Percentiles rank a stretch among this genome's conserved stretches.
These are phyloP conservation scores for Chrysochloris asiatica DNA, from an alignment of 2,113 vertebrate genomes.

Conservation along the genomic window DNA sequence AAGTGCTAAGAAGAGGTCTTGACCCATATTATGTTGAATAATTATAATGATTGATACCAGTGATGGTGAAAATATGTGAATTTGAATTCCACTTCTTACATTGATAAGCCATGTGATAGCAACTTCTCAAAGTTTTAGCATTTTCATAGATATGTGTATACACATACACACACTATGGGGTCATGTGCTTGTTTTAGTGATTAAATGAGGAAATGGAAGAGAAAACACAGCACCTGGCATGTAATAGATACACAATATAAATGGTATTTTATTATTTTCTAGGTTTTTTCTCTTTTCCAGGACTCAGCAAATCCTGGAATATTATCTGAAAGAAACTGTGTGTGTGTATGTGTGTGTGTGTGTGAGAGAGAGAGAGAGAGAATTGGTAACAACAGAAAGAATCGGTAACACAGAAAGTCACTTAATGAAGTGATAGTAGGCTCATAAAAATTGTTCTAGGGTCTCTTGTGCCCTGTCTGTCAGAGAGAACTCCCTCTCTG, in stretches of 20 bases:
- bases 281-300: background rate
- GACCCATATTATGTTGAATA: background rate
- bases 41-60: background rate
- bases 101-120: background rate
- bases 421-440: constrained; percentile 38
- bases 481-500: constrained; percentile 38
- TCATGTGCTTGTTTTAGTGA: background rate
- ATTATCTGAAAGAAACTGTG: background rate
- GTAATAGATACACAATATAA: constrained; percentile 32
- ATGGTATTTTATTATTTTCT: background rate
- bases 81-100: background rate
- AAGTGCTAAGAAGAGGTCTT: background rate
- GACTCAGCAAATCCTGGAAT: background rate
- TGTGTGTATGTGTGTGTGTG: background rate
- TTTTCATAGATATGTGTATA: too few species aligned
- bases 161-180: background rate
- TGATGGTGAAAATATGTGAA: background rate
- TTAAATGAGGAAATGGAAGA: constrained; percentile 18
- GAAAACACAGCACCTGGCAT: background rate
- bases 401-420: constrained; percentile 20
- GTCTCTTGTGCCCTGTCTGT: constrained; percentile 44
- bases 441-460: background rate
- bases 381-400: background rate
- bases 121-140: constrained; percentile 35
- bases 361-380: background rate